A percentile compares a stretch with the other conserved stretches of the same genome.
These are phyloP conservation scores for Chionomys nivalis DNA, from an alignment of 2,113 vertebrate species.

Conservation along the genomic window DNA sequence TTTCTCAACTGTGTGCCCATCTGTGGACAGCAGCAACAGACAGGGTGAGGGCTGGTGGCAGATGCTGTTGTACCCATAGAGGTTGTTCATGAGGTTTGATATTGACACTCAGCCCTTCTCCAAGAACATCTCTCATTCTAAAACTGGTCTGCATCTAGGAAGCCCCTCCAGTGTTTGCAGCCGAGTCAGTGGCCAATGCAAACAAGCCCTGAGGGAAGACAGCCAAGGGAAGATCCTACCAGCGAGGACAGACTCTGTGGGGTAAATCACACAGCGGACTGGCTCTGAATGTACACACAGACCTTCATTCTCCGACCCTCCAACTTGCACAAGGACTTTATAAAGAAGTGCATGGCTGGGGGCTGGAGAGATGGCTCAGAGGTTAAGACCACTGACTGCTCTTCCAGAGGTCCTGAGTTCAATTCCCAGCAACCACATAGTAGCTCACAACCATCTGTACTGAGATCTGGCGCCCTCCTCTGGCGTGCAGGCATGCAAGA, in stretches of 20 bases:
- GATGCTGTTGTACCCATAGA: background rate
- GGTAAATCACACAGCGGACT: accelerated
- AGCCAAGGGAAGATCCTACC: conserved; percentile 14
- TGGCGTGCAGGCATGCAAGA: no score
- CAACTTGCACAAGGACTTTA: background rate
- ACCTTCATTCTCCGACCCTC: background rate
- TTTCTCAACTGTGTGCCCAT: background rate
- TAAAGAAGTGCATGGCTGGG: accelerated
- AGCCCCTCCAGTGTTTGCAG: background rate
- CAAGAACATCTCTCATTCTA: background rate
- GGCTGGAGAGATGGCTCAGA: no score
- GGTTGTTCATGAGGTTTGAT: background rate
- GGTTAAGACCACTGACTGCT: no score
- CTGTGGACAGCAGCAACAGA: background rate
- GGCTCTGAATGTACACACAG: accelerated
- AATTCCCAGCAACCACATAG: no score
- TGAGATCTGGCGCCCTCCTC: no score
- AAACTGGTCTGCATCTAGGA: background rate
- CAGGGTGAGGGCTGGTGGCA: background rate
- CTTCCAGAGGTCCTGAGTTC: no score
- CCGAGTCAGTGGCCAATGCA: background rate
- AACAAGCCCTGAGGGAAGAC: conserved; percentile 9
- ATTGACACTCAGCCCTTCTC: accelerated
- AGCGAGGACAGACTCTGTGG: background rate
- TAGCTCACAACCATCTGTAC: no score